These are phyloP conservation scores for Champsocephalus esox DNA, from an alignment of 2,797 vertebrate genomes.

Conservation along the genomic window DNA sequence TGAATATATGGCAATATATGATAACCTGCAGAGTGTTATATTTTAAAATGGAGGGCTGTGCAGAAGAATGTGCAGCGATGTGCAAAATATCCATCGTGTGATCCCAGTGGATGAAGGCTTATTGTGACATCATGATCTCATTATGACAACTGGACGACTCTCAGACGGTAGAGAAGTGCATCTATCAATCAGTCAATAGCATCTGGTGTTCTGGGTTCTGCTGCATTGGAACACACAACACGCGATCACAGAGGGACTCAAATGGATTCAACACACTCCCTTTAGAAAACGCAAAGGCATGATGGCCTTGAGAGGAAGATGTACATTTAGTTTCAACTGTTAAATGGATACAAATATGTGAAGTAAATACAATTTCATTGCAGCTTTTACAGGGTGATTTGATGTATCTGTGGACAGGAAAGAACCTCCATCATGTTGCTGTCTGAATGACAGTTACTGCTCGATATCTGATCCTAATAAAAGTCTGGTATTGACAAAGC, in stretches of 20 bases:
- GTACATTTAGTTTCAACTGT: not conserved
- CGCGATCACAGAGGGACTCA: not conserved
- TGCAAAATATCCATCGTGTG: no score
- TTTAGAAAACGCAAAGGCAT: not conserved
- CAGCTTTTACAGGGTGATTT: conserved; percentile 28
- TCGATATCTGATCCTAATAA: conserved; percentile 48
- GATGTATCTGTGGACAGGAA: conserved; percentile 4
- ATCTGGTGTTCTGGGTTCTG: not conserved
- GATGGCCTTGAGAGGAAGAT: not conserved
- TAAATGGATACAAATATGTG: conserved; percentile 16
- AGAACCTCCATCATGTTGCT: conserved; percentile 19
- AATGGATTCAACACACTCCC: no score
- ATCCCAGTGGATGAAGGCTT: no score
- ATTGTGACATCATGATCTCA: no score
- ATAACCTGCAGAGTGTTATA: no score
- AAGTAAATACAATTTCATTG: conserved; percentile 18
- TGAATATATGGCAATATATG: no score
- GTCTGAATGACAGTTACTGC: conserved; percentile 44
- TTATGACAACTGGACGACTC: not conserved
- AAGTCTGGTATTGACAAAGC: conserved; percentile 36
- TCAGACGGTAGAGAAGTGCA: not conserved
- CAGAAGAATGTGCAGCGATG: no score
- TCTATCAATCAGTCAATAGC: not conserved
- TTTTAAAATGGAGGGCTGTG: no score
- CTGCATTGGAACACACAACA: not conserved